Percentiles rank a stretch among this genome's conserved stretches.
Evolutionary conservation across 2,888 invertebrate species (phyloP).

Genomic region (Sinodicranocentrus sp.): DNA sequence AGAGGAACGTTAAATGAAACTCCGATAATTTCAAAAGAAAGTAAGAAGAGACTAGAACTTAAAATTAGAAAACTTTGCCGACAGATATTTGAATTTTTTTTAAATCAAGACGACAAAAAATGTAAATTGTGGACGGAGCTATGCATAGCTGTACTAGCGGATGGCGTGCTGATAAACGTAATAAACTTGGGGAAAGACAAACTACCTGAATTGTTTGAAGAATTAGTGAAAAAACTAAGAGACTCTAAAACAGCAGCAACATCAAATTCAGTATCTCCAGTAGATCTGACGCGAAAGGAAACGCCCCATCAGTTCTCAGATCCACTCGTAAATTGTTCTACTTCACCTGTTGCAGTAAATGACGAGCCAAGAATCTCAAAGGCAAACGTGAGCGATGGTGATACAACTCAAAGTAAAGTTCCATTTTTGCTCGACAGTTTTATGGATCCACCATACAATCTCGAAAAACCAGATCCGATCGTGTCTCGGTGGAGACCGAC

Average conservation of each 20-base stretch:
- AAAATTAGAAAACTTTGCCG: conserved; percentile 69
- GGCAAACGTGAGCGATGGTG: too few relatives aligned
- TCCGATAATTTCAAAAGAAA: conserved; percentile 45
- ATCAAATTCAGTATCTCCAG: neutral
- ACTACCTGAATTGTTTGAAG: conserved; percentile 67
- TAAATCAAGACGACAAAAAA: conserved; percentile 69
- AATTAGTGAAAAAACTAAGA: conserved; percentile 27
- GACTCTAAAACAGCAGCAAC: neutral
- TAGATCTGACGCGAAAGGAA: neutral
- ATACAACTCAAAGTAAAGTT: conserved; percentile 17
- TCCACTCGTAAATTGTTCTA: too few relatives aligned
- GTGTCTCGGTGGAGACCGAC: conserved; percentile 74
- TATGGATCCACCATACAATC: conserved; percentile 70
- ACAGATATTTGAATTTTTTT: conserved; percentile 56
- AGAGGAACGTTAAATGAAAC: conserved; percentile 8
- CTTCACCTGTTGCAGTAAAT: too few relatives aligned
- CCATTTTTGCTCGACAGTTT: conserved; percentile 74
- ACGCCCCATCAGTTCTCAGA: neutral
- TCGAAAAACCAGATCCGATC: conserved; percentile 73
- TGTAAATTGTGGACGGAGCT: conserved; percentile 75
- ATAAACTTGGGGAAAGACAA: conserved; percentile 71
- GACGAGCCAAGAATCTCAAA: neutral
- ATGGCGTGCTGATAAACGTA: conserved; percentile 75
- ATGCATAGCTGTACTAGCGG: conserved; percentile 73
- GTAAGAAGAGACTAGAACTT: conserved; percentile 38